Conservation (phyloP, 2,113 vertebrate genomes). For the Ondatra zibethicus region DNA sequence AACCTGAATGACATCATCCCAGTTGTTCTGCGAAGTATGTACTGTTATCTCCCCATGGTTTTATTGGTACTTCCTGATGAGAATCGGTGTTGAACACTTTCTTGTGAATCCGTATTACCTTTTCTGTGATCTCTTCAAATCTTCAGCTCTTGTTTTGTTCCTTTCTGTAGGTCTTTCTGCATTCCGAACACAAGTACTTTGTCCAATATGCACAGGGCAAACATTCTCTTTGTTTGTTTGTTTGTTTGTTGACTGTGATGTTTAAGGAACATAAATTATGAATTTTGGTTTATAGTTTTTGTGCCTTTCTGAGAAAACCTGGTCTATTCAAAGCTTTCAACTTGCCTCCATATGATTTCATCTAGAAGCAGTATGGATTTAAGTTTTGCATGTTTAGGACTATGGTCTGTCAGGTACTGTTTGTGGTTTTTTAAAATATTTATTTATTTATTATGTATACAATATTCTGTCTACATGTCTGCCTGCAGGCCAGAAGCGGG, state of each 20-base stretch:
- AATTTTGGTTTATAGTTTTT: neutral
- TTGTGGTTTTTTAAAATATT: too few species aligned
- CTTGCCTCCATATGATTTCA: neutral
- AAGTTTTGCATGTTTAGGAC: neutral
- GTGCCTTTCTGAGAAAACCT: constrained; percentile 7
- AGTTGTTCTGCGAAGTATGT: neutral
- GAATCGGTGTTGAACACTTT: neutral
- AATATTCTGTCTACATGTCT: too few species aligned
- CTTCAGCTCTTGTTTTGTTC: neutral
- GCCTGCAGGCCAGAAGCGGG: too few species aligned
- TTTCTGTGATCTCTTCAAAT: neutral
- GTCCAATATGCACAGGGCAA: neutral
- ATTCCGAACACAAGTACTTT: neutral
- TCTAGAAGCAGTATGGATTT: neutral
- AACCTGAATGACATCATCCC: neutral
- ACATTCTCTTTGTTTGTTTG: neutral
- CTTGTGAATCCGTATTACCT: neutral
- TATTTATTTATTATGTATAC: too few species aligned
- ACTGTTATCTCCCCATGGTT: neutral
- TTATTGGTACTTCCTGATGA: neutral
- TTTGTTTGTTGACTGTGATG: neutral
- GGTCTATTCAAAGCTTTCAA: neutral
- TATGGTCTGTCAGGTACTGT: neutral
- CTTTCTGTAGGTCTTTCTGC: neutral
- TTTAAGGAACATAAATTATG: constrained; percentile 2